Conservation (phyloP, 1,140 invertebrate genomes). For the Cataglyphis hispanica region DNA sequence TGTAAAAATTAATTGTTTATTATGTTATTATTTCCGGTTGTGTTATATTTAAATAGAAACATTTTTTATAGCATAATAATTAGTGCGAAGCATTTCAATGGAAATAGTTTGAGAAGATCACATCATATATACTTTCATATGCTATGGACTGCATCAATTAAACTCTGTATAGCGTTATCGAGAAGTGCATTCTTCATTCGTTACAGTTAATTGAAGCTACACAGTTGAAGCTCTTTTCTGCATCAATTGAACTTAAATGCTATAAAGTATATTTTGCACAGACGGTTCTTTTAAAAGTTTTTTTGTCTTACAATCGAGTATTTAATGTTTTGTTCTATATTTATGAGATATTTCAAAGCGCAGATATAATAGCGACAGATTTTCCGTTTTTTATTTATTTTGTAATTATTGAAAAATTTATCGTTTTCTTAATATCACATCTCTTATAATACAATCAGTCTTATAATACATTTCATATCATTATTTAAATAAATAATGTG, state of each 20-base stretch:
- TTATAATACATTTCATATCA: slow-evolving; percentile 16
- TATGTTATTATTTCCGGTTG: background rate
- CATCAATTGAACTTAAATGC: slow-evolving; percentile 50
- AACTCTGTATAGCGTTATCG: slow-evolving; percentile 27
- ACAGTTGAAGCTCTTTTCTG: slow-evolving; percentile 36
- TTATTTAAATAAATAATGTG: background rate
- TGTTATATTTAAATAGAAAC: background rate
- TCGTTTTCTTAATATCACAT: background rate
- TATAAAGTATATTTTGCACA: background rate
- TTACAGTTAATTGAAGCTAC: slow-evolving; percentile 55
- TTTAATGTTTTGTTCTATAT: background rate
- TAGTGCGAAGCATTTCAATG: slow-evolving; percentile 9
- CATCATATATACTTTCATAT: background rate
- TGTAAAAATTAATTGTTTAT: slow-evolving; percentile 9
- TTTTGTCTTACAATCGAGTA: background rate
- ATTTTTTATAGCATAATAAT: slow-evolving; percentile 12
- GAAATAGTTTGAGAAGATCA: background rate
- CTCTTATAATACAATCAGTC: background rate
- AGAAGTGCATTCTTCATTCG: slow-evolving; percentile 61
- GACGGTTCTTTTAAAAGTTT: slow-evolving; percentile 37
- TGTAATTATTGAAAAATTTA: background rate
- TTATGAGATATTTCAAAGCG: slow-evolving; percentile 10
- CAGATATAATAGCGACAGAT: background rate
- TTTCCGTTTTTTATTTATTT: background rate
- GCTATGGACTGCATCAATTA: slow-evolving; percentile 27